These are phyloP conservation scores for Numenius phaeopus DNA, from an alignment of 2,797 vertebrate genomes.

Conservation along the genomic window DNA sequence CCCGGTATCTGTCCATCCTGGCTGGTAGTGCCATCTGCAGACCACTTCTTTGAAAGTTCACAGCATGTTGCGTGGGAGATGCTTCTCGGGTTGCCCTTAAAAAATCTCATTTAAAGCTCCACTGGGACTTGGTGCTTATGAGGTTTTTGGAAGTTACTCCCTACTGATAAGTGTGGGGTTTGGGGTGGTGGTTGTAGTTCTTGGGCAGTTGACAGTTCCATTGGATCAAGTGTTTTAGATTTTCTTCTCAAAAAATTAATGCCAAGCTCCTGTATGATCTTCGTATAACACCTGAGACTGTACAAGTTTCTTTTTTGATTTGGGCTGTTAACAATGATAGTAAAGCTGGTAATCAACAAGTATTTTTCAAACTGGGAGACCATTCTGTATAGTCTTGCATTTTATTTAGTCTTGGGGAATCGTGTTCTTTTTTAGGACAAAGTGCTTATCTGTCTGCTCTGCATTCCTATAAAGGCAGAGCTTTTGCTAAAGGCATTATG, in stretches of 20 bases:
- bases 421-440: neutral
- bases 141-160: neutral
- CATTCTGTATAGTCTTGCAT: fast-evolving
- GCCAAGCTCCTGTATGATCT: neutral
- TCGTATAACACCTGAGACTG: neutral
- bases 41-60: neutral
- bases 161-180: neutral
- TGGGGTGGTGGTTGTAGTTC: neutral
- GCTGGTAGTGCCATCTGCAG: neutral
- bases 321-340: neutral
- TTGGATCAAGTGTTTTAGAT: neutral
- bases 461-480: neutral
- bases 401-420: neutral
- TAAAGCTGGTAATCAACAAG: neutral
- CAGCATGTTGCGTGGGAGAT: neutral
- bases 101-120: neutral
- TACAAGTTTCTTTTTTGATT: neutral
- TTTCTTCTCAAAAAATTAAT: neutral
- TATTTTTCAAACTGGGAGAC: neutral
- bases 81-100: neutral
- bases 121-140: fast-evolving
- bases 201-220: neutral
- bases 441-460: neutral
- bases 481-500: neutral
- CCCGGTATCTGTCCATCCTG: fast-evolving